Conservation (phyloP, 2,888 invertebrate genomes). For the Vesta saturnalis region DNA sequence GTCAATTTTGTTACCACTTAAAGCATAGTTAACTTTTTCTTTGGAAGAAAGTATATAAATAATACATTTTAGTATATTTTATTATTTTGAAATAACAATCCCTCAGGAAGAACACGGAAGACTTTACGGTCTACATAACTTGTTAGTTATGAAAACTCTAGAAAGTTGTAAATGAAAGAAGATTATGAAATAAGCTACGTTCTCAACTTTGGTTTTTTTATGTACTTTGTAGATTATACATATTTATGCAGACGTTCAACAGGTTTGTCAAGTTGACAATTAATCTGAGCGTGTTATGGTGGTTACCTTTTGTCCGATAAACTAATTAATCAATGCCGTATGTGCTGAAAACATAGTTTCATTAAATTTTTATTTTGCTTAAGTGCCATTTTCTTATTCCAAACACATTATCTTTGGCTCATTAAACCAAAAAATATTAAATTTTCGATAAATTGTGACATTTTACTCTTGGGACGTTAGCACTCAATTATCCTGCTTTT, state of each 20-base stretch:
- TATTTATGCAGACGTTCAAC: slow-evolving; percentile 46
- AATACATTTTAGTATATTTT: neutral
- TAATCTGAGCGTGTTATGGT: slow-evolving; percentile 40
- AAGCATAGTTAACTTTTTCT: no score
- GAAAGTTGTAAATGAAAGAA: slow-evolving; percentile 25
- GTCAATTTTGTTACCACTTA: no score
- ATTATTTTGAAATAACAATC: neutral
- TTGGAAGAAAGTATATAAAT: no score
- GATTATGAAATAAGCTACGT: slow-evolving; percentile 23
- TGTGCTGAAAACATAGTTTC: slow-evolving; percentile 4
- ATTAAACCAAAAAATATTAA: slow-evolving; percentile 39
- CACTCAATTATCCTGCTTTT: slow-evolving; percentile 23
- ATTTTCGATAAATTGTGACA: slow-evolving; percentile 39
- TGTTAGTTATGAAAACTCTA: slow-evolving; percentile 14
- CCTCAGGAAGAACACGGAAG: neutral
- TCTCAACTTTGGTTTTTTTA: slow-evolving; percentile 28
- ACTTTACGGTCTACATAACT: neutral
- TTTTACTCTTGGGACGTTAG: slow-evolving; percentile 35
- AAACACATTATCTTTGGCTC: slow-evolving; percentile 37
- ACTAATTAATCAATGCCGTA: neutral
- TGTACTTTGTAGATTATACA: slow-evolving; percentile 40
- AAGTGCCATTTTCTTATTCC: slow-evolving; percentile 32
- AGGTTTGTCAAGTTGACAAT: slow-evolving; percentile 50
- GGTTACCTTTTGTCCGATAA: slow-evolving; percentile 16
- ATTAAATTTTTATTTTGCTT: slow-evolving; percentile 9